A percentile compares a stretch with the other conserved stretches of the same genome.
Conservation (phyloP, 2,113 vertebrate genomes). For the Alces alces region DNA sequence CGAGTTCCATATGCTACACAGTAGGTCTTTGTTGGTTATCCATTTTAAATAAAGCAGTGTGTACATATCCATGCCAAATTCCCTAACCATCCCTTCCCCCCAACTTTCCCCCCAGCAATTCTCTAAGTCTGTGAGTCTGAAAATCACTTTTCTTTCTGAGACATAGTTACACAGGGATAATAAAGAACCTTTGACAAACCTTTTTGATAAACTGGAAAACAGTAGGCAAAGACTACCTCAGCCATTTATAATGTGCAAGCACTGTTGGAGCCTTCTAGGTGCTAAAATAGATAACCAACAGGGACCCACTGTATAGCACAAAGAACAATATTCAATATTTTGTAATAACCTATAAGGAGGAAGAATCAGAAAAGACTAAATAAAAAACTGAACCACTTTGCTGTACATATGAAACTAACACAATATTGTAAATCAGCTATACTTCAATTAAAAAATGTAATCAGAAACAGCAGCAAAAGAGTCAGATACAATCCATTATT, state of each 20-base stretch:
- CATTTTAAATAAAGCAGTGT: not conserved
- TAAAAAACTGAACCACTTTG: not conserved
- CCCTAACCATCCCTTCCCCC: not conserved
- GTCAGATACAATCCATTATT: not conserved
- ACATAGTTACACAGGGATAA: not conserved
- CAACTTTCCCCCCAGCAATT: not conserved
- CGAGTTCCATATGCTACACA: not conserved
- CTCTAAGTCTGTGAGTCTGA: not conserved
- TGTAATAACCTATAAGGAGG: not conserved
- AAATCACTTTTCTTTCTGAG: not conserved
- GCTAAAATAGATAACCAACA: not conserved
- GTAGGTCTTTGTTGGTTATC: not conserved
- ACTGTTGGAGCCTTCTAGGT: too few relatives aligned
- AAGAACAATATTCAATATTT: not conserved
- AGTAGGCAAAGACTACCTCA: not conserved
- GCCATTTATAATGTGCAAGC: not conserved
- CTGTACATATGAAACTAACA: not conserved
- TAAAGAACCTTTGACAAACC: not conserved
- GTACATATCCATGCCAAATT: not conserved
- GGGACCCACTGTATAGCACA: not conserved
- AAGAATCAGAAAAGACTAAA: not conserved
- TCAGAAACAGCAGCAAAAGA: not conserved
- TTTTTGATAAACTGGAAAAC: not conserved
- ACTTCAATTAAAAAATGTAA: not conserved
- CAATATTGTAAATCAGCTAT: not conserved